These are phyloP conservation scores for Chaetorhynchus papuensis DNA, from an alignment of 2,113 vertebrate species.

Conservation along the genomic window DNA sequence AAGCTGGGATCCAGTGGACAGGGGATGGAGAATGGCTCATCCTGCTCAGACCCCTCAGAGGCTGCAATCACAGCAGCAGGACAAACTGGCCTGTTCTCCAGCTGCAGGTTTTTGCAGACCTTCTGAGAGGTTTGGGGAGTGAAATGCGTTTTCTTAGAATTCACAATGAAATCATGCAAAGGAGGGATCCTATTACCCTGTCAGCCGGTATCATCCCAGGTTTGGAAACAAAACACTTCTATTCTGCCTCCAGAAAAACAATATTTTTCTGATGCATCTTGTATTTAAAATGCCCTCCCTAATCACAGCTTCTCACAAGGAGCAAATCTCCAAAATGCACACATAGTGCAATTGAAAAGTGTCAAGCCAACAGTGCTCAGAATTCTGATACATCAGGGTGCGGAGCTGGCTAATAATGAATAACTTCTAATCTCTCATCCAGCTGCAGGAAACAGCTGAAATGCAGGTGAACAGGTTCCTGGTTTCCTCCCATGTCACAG, in stretches of 20 bases:
- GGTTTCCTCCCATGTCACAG: neutral
- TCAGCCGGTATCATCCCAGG: neutral
- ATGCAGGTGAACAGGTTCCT: rapidly evolving
- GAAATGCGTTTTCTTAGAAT: neutral
- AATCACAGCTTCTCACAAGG: neutral
- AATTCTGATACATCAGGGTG: neutral
- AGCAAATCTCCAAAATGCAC: neutral
- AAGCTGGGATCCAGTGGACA: neutral
- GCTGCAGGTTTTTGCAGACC: neutral
- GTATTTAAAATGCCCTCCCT: neutral
- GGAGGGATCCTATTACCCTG: neutral
- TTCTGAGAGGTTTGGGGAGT: neutral
- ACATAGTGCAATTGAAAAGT: neutral
- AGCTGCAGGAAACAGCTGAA: neutral
- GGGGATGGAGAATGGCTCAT: neutral
- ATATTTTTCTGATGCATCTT: neutral
- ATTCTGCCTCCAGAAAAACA: neutral
- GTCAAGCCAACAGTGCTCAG: neutral
- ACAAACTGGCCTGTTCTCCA: neutral
- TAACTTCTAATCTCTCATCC: neutral
- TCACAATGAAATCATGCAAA: neutral
- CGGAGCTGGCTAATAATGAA: neutral
- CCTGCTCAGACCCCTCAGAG: neutral
- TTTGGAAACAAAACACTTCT: neutral
- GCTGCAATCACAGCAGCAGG: neutral